Conservation (phyloP, 2,113 vertebrate species). For the Numenius arquata region DNA sequence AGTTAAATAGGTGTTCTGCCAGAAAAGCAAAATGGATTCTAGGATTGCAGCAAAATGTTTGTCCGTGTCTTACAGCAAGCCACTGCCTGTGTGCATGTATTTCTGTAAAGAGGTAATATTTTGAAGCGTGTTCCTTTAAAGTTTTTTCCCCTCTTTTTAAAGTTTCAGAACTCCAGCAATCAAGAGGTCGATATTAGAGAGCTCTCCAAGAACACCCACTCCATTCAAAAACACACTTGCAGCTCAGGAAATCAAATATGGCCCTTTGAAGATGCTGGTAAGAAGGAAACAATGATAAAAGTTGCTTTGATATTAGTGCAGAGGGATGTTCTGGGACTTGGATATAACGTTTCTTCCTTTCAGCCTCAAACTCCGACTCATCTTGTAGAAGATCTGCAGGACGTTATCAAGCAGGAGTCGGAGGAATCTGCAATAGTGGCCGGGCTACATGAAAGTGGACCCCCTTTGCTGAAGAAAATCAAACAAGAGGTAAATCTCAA, state of each 20-base stretch:
- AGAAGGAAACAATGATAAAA: slow-evolving; percentile 65
- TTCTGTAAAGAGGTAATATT: background rate
- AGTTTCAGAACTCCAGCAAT: slow-evolving; percentile 95
- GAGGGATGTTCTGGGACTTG: slow-evolving; percentile 37
- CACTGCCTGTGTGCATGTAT: background rate
- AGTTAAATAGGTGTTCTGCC: background rate
- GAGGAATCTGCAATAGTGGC: slow-evolving; percentile 86
- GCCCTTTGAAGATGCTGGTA: slow-evolving; percentile 92
- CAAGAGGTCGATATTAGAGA: slow-evolving; percentile 91
- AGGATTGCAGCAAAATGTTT: background rate
- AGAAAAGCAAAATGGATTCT: background rate
- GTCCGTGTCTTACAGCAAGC: background rate
- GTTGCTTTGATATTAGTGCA: slow-evolving; percentile 15
- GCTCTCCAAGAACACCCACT: slow-evolving; percentile 90
- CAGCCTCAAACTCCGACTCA: slow-evolving; percentile 85
- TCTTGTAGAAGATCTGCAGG: slow-evolving; percentile 85
- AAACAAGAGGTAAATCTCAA: slow-evolving; percentile 91
- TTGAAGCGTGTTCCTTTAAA: background rate
- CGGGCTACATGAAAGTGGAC: slow-evolving; percentile 79
- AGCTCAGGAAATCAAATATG: slow-evolving; percentile 92
- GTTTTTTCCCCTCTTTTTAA: slow-evolving; percentile 51
- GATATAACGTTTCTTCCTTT: slow-evolving; percentile 50
- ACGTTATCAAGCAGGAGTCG: slow-evolving; percentile 93
- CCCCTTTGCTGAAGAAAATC: slow-evolving; percentile 93
- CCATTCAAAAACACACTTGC: slow-evolving; percentile 91